Base-by-base conservation (phyloP, 1,140 invertebrate genomes). In the Microvelia longipes region DNA sequence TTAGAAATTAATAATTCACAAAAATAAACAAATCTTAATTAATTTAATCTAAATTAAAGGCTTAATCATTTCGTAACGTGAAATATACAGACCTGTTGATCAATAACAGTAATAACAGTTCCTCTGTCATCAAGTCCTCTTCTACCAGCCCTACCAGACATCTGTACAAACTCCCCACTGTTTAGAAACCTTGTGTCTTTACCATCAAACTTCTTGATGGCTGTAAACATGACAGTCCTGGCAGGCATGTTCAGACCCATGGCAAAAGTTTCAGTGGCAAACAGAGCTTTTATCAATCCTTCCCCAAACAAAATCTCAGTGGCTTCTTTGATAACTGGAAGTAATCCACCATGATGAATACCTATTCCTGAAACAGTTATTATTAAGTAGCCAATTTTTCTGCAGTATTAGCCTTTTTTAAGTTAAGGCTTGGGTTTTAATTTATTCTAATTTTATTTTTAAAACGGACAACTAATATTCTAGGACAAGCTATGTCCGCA, bases 171-270 rank as follows among this genome's bases (percentile, higher is more conserved):
- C 80, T 99, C 98, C 2, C 97, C 98, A 11, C 96, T 98, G 0
- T 94, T 92, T 64, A 92, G 88, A 84, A 87, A 93, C 81, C 97
- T 84, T 75, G 94, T 94, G 75, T 96, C 91, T 81, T 90, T 94
- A n/a, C 98, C 98, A 81, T 99, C 98, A 82, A 94, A 99, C 81
- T 99, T 99, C 50, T 93, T 84, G 19, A 92, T 88, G 61, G 88
- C 89, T 0, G 96, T 98, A 75, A 99, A 99, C 0, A 99, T 82
- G 0, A 99, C 98, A 0, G 98, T 99, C 77, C 96, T 88, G 0
- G 98, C 98, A 28, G 98, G 97, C 98, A 99, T 99, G 82, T 99
- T 99, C 0, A 99, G 80, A 2, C 98, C 98, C 97, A 99, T 99
- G 5, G 97, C 94, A 83, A 99, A 99, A 13, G 98, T 99, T 83